A percentile compares a stretch with the other conserved stretches of the same genome.
Conservation (phyloP, 2,113 vertebrate species). For the Capricornis sumatraensis region DNA sequence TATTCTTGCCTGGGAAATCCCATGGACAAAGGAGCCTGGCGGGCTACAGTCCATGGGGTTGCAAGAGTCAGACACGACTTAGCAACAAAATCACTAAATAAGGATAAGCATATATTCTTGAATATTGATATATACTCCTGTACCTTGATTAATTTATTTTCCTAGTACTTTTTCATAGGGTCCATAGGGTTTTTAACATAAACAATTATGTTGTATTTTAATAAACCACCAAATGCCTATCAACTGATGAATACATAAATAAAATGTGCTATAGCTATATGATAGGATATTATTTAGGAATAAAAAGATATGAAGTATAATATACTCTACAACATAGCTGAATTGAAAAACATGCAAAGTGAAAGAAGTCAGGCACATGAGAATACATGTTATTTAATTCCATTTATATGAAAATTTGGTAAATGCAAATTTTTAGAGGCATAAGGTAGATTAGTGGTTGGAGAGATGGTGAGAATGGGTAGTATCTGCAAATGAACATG, state of each 20-base stretch:
- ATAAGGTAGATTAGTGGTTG: background rate
- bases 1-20: background rate
- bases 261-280: background rate
- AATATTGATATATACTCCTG: background rate
- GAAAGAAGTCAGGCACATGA: background rate
- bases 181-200: background rate
- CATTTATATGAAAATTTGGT: background rate
- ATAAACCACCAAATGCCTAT: background rate
- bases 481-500: background rate
- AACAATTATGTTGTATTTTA: background rate
- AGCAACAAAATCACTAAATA: background rate
- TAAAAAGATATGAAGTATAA: background rate
- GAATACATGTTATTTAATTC: background rate
- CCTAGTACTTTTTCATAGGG: background rate
- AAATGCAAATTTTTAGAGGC: background rate
- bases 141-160: background rate
- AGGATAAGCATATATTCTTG: background rate
- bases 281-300: background rate
- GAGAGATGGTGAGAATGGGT: background rate
- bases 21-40: background rate
- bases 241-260: background rate
- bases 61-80: rapidly evolving
- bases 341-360: background rate
- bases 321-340: background rate
- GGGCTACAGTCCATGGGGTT: background rate